Evolutionary conservation across 2,888 invertebrate species (phyloP).

Genomic region (Lepetodrilus schrolli): DNA sequence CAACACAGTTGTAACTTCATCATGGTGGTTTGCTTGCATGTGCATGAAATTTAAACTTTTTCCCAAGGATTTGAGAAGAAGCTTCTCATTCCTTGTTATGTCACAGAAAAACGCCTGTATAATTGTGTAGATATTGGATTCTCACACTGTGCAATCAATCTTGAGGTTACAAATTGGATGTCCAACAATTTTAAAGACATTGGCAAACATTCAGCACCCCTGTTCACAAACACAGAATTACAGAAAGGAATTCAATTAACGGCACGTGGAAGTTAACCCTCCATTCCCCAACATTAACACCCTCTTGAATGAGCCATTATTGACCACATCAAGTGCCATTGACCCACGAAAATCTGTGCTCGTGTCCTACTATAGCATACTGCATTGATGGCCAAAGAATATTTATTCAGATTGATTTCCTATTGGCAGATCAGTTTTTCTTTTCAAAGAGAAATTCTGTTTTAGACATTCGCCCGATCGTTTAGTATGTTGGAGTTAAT

Average conservation of each 20-base stretch:
- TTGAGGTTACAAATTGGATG: conserved; percentile 1
- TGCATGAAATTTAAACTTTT: not conserved
- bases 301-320: too few species aligned
- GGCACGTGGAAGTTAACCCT: not conserved
- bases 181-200: conserved; percentile 9
- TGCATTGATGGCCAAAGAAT: not conserved
- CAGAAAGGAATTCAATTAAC: conserved; percentile 22
- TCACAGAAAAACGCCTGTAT: not conserved
- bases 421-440: too few species aligned
- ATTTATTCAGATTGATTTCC: too few species aligned
- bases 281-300: too few species aligned
- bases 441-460: not conserved
- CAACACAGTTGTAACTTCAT: too few species aligned
- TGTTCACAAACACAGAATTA: conserved; percentile 10
- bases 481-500: not conserved
- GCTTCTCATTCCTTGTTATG: not conserved
- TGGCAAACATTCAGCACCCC: conserved; percentile 22
- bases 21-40: too few species aligned
- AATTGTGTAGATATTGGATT: conserved; percentile 21
- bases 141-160: conserved; percentile 21
- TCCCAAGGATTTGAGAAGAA: not conserved
- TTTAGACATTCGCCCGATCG: not conserved
- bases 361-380: not conserved
- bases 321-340: not conserved
- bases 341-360: not conserved